Conservation (phyloP, 2,113 vertebrate genomes). For the Alligator sinensis region DNA sequence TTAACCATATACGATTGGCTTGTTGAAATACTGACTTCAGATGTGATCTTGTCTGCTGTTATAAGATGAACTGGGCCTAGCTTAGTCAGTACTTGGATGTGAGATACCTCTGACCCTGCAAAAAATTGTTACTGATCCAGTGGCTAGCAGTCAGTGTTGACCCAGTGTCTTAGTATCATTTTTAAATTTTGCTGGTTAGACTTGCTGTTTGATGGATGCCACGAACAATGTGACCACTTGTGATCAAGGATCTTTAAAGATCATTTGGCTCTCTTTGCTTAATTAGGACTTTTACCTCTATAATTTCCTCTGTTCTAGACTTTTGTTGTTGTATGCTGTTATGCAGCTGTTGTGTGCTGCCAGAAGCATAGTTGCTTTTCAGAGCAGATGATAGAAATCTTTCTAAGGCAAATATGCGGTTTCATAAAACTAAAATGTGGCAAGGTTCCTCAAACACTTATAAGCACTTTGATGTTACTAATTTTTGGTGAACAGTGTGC, state of each 20-base stretch:
- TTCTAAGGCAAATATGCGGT: neutral
- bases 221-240: neutral
- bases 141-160: accelerated
- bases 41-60: neutral
- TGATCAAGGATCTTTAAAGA: neutral
- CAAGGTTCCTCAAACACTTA: neutral
- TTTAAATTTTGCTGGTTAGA: neutral
- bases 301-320: neutral
- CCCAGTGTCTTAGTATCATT: neutral
- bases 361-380: neutral
- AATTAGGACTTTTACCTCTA: neutral
- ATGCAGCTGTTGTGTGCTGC: neutral
- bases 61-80: neutral
- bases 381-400: neutral
- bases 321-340: neutral
- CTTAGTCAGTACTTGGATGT: neutral
- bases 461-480: no score
- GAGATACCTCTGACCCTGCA: neutral
- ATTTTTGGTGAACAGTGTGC: no score
- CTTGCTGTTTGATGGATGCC: neutral
- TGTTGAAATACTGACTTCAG: slow-evolving; percentile 57
- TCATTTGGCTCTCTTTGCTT: neutral
- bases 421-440: neutral
- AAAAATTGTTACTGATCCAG: neutral
- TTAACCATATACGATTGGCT: neutral